Evolutionary conservation across 2,888 invertebrate species (phyloP), one percentile per base, ranked within the genome.

Genomic region (Ypsolopha scabrella): DNA sequence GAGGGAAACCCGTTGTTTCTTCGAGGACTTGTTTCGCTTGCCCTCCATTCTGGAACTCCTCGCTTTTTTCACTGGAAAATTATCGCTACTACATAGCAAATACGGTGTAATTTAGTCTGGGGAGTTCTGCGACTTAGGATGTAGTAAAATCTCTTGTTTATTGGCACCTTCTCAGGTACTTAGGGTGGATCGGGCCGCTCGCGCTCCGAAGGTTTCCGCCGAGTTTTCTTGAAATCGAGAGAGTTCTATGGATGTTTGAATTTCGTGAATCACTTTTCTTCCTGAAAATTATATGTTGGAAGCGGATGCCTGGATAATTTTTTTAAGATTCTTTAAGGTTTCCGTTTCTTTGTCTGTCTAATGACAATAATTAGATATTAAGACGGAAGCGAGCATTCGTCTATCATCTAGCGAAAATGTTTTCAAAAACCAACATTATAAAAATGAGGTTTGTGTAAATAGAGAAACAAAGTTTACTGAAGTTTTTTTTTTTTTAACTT

Each of bases 81-180:
- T 24, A 24, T 24, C 24, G 24, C 24, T 24, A 24, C 4, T 38
- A 2, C 13, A 9, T 36, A 11, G 47, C 6, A 37, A 4, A 13
- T 47, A 37, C 14, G 47, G 6, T 13, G 37, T 9, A 14, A 36
- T 14, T n/a, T 36, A 8, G 35, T 47, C 13, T 11, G 36, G 24
- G 24, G 24, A 3, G 24, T 24, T 24, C 24, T 24, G 24, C 24
- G 24, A 24, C 24, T 24, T 24, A 24, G 24, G 24, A 24, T 24
- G 24, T 24, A 24, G 24, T 24, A 24, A 24, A 24, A 24, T 24
- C 57, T 58, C 55, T 63, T 72, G 63, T 72, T 75, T 78, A 79
- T 80, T 79, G 79, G 78, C 81, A 82, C 81, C 80, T 81, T 80
- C 78, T 79, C 80, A 77, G 77, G 78, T 80, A 80, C 77, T 80